These are phyloP conservation scores for Rhyzopertha dominica DNA, from an alignment of 1,140 invertebrate genomes.

Conservation along the genomic window DNA sequence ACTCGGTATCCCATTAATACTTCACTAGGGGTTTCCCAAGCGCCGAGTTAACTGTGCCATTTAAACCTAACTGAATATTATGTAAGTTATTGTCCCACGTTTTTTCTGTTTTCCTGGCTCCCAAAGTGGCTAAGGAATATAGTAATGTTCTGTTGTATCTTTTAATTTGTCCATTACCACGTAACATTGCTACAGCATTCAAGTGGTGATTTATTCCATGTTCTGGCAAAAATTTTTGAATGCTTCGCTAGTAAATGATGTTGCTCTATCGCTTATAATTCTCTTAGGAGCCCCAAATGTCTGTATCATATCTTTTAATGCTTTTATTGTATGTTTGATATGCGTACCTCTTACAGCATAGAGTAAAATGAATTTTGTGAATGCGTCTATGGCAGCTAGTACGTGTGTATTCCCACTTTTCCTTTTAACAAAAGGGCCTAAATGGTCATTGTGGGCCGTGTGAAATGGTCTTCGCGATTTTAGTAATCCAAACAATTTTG, in stretches of 20 bases:
- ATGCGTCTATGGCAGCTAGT: slow-evolving; percentile 39
- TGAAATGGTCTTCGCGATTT: slow-evolving; percentile 18
- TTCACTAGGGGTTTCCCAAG: background rate
- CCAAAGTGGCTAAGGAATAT: slow-evolving; percentile 25
- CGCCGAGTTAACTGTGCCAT: slow-evolving; percentile 7
- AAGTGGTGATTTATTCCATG: slow-evolving; percentile 22
- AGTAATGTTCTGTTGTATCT: slow-evolving; percentile 27
- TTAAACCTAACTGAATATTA: slow-evolving; percentile 33
- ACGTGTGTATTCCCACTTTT: slow-evolving; percentile 32
- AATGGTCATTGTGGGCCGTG: slow-evolving; percentile 24
- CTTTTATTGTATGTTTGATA: slow-evolving; percentile 19
- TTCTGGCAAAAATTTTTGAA: slow-evolving; percentile 26
- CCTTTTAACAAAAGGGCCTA: slow-evolving; percentile 21
- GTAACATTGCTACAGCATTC: slow-evolving; percentile 33
- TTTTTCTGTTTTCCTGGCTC: slow-evolving; percentile 17
- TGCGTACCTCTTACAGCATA: slow-evolving; percentile 27
- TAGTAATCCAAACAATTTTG: slow-evolving; percentile 18
- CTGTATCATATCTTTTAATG: slow-evolving; percentile 16
- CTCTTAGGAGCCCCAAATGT: slow-evolving; percentile 27
- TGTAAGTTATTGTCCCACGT: slow-evolving; percentile 28
- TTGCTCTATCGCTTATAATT: slow-evolving; percentile 27
- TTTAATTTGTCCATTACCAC: slow-evolving; percentile 38
- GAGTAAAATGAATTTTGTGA: slow-evolving; percentile 32
- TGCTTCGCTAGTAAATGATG: slow-evolving; percentile 24
- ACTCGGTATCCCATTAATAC: slow-evolving; percentile 13